Conservation (phyloP, 2,888 invertebrate genomes). For the Copidosoma aretas region DNA sequence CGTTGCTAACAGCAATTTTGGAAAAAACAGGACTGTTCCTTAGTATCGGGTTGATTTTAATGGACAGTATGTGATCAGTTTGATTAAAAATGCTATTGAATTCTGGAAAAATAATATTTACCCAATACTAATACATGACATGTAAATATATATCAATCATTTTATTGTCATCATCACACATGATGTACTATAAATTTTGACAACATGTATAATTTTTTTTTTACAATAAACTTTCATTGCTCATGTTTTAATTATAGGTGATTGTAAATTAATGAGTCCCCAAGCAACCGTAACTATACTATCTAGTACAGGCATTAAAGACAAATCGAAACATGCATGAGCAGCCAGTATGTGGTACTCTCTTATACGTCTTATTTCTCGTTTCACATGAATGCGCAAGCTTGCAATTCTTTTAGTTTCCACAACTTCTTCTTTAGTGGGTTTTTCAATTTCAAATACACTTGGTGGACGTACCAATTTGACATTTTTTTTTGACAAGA, state of each 20-base stretch:
- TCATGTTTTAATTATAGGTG: not conserved
- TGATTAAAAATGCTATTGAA: not conserved
- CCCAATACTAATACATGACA: not conserved
- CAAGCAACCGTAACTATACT: constrained; percentile 16
- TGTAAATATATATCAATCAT: not conserved
- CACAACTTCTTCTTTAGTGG: not conserved
- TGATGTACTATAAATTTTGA: too few species aligned
- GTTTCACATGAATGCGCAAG: not conserved
- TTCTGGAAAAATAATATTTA: not conserved
- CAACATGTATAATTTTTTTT: not conserved
- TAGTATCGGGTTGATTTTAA: constrained; percentile 33
- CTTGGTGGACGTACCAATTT: not conserved
- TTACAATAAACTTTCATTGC: not conserved
- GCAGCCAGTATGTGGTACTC: constrained; percentile 35
- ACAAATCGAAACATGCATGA: constrained; percentile 20
- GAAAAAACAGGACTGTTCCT: constrained; percentile 19
- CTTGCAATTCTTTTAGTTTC: not conserved
- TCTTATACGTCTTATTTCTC: constrained; percentile 27
- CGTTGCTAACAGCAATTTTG: constrained; percentile 43
- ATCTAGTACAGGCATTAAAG: constrained; percentile 14
- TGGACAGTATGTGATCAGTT: not conserved
- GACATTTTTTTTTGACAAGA: not conserved
- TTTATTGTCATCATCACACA: too few species aligned
- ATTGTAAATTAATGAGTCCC: not conserved
- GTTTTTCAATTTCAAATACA: not conserved